phyloP scores from a whole-genome alignment of 2,113 vertebrate genomes.

The Peromyscus maniculatus region DNA sequence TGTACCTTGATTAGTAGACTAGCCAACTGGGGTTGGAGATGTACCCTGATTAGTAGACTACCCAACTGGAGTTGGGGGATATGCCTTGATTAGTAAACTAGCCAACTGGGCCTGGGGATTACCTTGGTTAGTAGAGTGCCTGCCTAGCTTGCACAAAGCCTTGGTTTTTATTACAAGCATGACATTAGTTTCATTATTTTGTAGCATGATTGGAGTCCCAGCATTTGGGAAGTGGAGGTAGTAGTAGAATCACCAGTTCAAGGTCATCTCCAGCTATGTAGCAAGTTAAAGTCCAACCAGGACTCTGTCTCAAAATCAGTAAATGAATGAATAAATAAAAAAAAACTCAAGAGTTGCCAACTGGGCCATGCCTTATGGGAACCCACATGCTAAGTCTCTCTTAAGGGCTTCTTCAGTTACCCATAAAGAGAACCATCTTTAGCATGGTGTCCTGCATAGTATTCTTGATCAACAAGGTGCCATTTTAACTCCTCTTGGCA shows the following conservation, averaged over 20 bases:
- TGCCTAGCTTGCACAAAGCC: background rate
- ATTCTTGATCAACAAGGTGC: conserved; percentile 34
- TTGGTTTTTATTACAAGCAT: background rate
- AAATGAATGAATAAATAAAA: background rate
- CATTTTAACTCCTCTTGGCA: conserved; percentile 60
- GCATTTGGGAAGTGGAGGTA: background rate
- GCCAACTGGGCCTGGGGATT: conserved; percentile 38
- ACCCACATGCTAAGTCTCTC: conserved; percentile 78
- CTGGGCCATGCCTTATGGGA: conserved; percentile 79
- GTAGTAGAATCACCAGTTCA: background rate
- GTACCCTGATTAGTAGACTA: background rate
- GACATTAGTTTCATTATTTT: background rate
- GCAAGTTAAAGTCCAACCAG: background rate
- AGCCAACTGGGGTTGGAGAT: background rate
- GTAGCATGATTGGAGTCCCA: background rate
- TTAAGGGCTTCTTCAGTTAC: conserved; percentile 78
- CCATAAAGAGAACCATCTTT: conserved; percentile 77
- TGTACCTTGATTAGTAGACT: background rate
- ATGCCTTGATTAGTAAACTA: background rate
- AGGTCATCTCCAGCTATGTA: background rate
- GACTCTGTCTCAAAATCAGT: background rate
- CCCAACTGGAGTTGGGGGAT: background rate
- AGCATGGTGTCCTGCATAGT: conserved; percentile 71
- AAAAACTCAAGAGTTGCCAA: conserved; percentile 50
- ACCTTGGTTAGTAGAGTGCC: background rate